Evolutionary conservation across 2,888 invertebrate species (phyloP), one percentile per base, ranked within the genome.

Genomic region (Tethea ocularis): DNA sequence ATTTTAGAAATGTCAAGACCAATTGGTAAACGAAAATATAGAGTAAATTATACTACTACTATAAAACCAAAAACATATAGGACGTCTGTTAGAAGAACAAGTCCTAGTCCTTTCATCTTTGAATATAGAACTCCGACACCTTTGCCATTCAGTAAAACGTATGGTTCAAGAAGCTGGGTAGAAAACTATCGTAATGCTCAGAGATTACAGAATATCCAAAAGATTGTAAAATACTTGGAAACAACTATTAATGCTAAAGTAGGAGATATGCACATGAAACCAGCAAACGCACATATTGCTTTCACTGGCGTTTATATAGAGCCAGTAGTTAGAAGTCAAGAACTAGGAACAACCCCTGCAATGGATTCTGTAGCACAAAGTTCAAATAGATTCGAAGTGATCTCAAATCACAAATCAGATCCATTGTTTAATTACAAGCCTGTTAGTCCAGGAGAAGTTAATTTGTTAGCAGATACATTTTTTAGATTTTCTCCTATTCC

Each of bases 381-480:
- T 59, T 81, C 85, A 22, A 71, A 78, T 57, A 81, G 77, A 62
- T 63, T 75, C 1, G 82, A 87, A 13, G 71, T 64, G 36, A 62
- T 82, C 23, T 77, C 75, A 3, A 90, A 88, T 62, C 89, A 90
- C 59, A 81, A 86, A 60, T 81, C 87, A 54, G 96, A 96, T 78
- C 96, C 96, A 20, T 93, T 96, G 65, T 95, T 94, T 75, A 94
- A 93, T 2, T 96, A 94, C 73, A 97, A 96, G 77, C 96, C 97
- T 0, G 94, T 95, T 61, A 95, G 94, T 66, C 96, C 96, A 0
- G 94, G 96, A 38, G 96, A 97, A 59, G 94, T 97, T 0, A 97
- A 97, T 85, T 86, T 96, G 51, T 76, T 97, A 67, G 96, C 96
- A 3, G 94, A 95, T 58, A 80, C 82, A 23, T 83, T 82, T 59